Percentiles rank a stretch among this genome's conserved stretches.
These are phyloP conservation scores for Gambusia affinis DNA, from an alignment of 2,113 vertebrate species.

Conservation along the genomic window DNA sequence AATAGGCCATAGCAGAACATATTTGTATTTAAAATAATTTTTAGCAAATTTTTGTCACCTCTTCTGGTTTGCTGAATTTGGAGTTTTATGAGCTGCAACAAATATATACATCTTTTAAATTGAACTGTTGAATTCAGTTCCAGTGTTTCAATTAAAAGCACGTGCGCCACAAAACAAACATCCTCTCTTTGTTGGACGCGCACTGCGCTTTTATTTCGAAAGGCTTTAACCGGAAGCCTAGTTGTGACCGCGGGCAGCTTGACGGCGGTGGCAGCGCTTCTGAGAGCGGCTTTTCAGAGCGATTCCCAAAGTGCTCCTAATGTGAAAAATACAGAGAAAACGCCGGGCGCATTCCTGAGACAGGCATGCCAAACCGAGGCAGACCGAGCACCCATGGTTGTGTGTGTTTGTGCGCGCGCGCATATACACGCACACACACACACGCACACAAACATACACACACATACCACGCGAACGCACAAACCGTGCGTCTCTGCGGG, in stretches of 20 bases:
- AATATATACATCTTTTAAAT: not conserved
- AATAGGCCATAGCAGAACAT: no score
- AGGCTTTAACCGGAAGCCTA: not conserved
- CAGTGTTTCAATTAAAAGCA: not conserved
- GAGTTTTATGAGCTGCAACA: no score
- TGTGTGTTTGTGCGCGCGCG: not conserved
- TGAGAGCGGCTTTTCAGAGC: constrained; percentile 36
- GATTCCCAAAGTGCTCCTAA: constrained; percentile 64
- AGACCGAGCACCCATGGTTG: constrained; percentile 11
- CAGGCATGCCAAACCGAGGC: constrained; percentile 56
- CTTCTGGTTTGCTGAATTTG: no score
- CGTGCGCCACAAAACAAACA: not conserved
- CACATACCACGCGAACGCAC: constrained; percentile 8
- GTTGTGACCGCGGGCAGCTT: not conserved
- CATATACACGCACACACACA: not conserved
- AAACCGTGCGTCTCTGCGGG: constrained; percentile 61
- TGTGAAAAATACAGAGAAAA: constrained; percentile 62
- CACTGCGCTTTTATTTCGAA: constrained; percentile 41
- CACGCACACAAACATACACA: no score
- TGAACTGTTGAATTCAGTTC: not conserved
- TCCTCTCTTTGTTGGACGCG: no score
- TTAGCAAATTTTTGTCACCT: no score
- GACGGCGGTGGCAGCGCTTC: constrained; percentile 36
- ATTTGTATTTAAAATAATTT: no score
- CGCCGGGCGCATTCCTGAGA: constrained; percentile 68